Conservation (phyloP, 2,888 invertebrate species). For the Xylota sylvarum region DNA sequence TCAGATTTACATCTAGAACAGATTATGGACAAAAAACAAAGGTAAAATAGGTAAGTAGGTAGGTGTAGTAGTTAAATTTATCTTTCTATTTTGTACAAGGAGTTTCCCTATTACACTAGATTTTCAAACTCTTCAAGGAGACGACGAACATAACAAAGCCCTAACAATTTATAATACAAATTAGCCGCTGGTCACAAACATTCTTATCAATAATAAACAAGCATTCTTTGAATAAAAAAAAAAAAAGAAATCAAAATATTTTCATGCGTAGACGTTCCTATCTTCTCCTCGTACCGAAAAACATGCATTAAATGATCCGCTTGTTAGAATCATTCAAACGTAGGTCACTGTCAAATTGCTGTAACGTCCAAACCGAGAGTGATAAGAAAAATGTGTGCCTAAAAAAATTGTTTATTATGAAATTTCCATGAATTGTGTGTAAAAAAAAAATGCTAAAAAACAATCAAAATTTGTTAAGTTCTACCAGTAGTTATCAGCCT, state of each 20-base stretch:
- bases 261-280: not conserved
- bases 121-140: not conserved
- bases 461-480: not conserved
- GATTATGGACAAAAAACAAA: too few relatives aligned
- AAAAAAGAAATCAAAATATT: not conserved
- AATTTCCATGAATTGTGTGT: not conserved
- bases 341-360: slow-evolving; percentile 25
- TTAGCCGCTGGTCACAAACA: not conserved
- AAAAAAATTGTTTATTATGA: slow-evolving; percentile 12
- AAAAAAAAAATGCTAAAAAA: not conserved
- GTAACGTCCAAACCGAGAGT: not conserved
- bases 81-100: too few relatives aligned
- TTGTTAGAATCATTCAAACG: not conserved
- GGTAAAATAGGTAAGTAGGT: too few relatives aligned
- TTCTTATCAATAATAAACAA: not conserved
- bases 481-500: not conserved
- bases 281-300: not conserved
- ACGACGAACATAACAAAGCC: not conserved
- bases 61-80: too few relatives aligned
- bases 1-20: too few relatives aligned
- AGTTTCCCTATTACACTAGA: too few relatives aligned
- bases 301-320: not conserved
- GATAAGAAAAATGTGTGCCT: slow-evolving; percentile 16
- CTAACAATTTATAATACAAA: not conserved
- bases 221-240: not conserved